Percentiles rank a stretch among this genome's conserved stretches.
These are phyloP conservation scores for Antechinus stuartii DNA, from an alignment of 2,113 vertebrate species.

Conservation along the genomic window DNA sequence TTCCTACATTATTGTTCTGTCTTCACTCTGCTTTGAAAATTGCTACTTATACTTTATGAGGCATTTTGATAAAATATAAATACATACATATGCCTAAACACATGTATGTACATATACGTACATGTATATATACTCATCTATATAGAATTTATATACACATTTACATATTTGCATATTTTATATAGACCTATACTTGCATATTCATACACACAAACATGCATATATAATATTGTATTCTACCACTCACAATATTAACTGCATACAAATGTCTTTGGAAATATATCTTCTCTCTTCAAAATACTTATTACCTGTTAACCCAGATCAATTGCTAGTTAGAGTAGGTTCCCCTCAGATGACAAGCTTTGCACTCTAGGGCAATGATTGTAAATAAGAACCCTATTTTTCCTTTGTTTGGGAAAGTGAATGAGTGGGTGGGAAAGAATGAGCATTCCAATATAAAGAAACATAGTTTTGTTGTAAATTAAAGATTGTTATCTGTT, in stretches of 20 bases:
- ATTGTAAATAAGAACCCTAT: not conserved
- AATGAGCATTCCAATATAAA: not conserved
- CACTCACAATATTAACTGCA: not conserved
- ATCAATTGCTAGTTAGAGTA: not conserved
- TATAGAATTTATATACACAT: too few species aligned
- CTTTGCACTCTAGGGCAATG: not conserved
- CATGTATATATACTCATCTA: too few species aligned
- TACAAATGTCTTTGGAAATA: not conserved
- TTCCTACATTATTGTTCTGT: not conserved
- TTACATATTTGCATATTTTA: too few species aligned
- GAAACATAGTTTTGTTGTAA: not conserved
- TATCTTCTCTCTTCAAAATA: not conserved
- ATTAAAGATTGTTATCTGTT: not conserved
- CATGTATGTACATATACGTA: not conserved
- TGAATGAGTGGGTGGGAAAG: not conserved
- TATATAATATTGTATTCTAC: not conserved
- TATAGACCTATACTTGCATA: too few species aligned
- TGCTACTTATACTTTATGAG: not conserved
- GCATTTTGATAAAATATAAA: not conserved
- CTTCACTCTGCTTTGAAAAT: not conserved
- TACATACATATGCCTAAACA: too few species aligned
- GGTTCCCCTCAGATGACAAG: not conserved
- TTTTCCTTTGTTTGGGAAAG: not conserved
- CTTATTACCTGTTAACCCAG: not conserved
- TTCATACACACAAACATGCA: too few species aligned